Evolutionary conservation across 1,140 invertebrate species (phyloP), one percentile per base, ranked within the genome.

Genomic region (Varroa destructor): DNA sequence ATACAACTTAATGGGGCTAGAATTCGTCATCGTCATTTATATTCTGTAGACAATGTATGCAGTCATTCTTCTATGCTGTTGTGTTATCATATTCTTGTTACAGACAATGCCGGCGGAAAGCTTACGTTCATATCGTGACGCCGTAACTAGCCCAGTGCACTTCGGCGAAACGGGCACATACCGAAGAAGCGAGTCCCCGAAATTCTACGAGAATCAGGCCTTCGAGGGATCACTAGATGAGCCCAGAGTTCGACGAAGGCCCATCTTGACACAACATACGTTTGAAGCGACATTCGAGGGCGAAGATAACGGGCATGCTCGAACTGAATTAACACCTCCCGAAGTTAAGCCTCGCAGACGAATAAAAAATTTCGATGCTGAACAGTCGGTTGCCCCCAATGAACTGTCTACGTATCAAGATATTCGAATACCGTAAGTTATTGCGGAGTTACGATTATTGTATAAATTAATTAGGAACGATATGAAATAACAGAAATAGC

Each of bases 91-190:
- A 51, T 51, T 51, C 4, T 51, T 51, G 1, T 67, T 67, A 2
- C 37, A 67, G 61, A 67, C 61, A 40, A 67, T 67, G 61, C 61
- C 61, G 12, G 61, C 12, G 5, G 61, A 67, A 67, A 67, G 61
- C 61, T 12, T 67, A 43, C 61, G 61, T 40, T 67, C 61, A 37
- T 67, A 67, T 37, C 61, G 61, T 14, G 61, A 67, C 37, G 61
- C 61, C 12, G 61, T 67, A 1, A 67, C 61, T 12, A 67, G 61
- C 46, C 61, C 61, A 5, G 61, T 67, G 14, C 61, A 67, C 8
- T 67, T 67, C 46, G 61, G 61, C 14, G 61, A 46, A 14, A 25
- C 61, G 46, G 61, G 61, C 40, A 67, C 61, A 14, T 67, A 67
- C 40, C 40, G 61, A 40, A 67, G 61, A 46, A 67, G 61, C 61